phyloP scores from a whole-genome alignment of 1,140 invertebrate species.

The Drosophila repleta region DNA sequence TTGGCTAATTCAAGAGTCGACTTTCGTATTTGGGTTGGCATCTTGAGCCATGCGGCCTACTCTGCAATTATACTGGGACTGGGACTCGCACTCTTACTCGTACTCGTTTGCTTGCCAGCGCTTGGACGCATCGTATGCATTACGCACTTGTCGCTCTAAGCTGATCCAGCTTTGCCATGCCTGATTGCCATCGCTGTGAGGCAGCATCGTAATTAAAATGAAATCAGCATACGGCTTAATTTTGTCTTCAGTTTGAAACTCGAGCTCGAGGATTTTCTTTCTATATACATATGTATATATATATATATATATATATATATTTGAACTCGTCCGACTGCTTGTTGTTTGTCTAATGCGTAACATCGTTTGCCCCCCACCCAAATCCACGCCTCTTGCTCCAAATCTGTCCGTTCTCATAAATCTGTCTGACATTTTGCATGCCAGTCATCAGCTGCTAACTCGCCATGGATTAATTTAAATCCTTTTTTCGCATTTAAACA shows the following conservation, averaged over 20 bases:
- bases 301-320: conserved; percentile 3
- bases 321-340: conserved; percentile 62
- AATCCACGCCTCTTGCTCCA: conserved; percentile 58
- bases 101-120: conserved; percentile 11
- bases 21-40: conserved; percentile 64
- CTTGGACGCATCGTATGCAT: conserved; percentile 48
- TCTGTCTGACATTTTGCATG: conserved; percentile 78
- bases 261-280: conserved; percentile 28
- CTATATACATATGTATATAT: not conserved
- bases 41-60: conserved; percentile 28
- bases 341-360: conserved; percentile 81
- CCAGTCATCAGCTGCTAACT: conserved; percentile 71
- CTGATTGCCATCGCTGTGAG: conserved; percentile 68
- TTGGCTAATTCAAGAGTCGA: conserved; percentile 27
- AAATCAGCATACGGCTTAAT: conserved; percentile 82
- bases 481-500: conserved; percentile 38
- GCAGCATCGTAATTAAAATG: conserved; percentile 76
- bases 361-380: conserved; percentile 61
- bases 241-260: conserved; percentile 47
- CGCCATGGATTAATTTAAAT: conserved; percentile 72
- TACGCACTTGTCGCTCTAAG: conserved; percentile 81
- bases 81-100: conserved; percentile 22
- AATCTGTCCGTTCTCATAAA: conserved; percentile 80
- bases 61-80: conserved; percentile 56
- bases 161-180: conserved; percentile 79